Conservation (phyloP, 2,113 vertebrate genomes). For the Ophiodon elongatus region DNA sequence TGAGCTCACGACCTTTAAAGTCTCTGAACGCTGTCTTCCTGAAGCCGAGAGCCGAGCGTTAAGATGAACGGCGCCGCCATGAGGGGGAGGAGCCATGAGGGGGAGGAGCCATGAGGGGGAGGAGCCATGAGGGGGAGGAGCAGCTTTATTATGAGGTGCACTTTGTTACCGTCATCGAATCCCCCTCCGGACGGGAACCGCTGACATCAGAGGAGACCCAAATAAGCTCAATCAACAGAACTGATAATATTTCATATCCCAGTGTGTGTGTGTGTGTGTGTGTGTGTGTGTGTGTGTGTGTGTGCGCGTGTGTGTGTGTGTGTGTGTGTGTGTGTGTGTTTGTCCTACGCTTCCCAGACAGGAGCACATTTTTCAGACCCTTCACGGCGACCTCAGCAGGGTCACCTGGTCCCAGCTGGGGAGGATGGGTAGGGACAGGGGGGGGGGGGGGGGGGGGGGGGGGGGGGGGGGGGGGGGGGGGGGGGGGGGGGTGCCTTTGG, state of each 20-base stretch:
- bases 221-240: constrained; percentile 85
- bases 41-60: constrained; percentile 66
- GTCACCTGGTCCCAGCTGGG: constrained; percentile 36
- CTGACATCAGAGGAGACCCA: constrained; percentile 80
- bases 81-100: too few species aligned
- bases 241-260: constrained; percentile 80
- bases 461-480: background rate
- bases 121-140: constrained; percentile 24
- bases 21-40: too few species aligned
- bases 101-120: too few species aligned
- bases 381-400: constrained; percentile 40
- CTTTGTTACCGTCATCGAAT: constrained; percentile 84
- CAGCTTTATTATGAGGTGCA: constrained; percentile 83
- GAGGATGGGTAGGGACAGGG: too few species aligned
- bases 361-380: constrained; percentile 66
- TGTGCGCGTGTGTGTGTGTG: constrained; percentile 21
- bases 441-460: background rate
- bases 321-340: constrained; percentile 28
- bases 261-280: constrained; percentile 46
- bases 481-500: constrained; percentile 44
- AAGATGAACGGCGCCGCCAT: constrained; percentile 65
- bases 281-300: constrained; percentile 25
- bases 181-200: constrained; percentile 68
- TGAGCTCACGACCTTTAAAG: constrained; percentile 78
- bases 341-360: constrained; percentile 31